Evolutionary conservation across 1,140 invertebrate species (phyloP).

Genomic region (Marisa cornuarietis): DNA sequence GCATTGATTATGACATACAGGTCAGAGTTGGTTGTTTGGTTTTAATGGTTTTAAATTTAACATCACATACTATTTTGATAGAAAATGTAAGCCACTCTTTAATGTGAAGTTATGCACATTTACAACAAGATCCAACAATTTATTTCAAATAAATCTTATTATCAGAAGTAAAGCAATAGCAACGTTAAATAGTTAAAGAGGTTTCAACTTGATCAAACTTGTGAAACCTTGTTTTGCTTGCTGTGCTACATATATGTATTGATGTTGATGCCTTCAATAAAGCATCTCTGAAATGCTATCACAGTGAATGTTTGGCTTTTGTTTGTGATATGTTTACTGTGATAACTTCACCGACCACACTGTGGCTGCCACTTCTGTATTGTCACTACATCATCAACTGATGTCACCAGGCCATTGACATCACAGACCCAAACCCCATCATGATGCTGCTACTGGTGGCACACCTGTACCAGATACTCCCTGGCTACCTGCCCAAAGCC

Average conservation of each 20-base stretch:
- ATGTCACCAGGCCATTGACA: slow-evolving; percentile 62
- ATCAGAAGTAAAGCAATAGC: too few relatives aligned
- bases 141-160: too few relatives aligned
- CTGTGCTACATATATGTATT: not conserved
- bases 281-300: not conserved
- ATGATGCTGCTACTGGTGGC: slow-evolving; percentile 59
- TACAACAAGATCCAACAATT: too few relatives aligned
- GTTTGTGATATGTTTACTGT: not conserved
- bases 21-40: slow-evolving; percentile 24
- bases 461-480: slow-evolving; percentile 61
- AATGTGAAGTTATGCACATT: too few relatives aligned
- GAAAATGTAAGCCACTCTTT: not conserved
- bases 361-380: not conserved
- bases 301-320: not conserved
- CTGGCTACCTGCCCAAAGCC: slow-evolving; percentile 61
- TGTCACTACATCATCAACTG: not conserved
- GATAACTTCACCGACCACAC: not conserved
- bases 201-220: too few relatives aligned
- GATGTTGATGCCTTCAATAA: not conserved
- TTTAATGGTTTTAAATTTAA: not conserved
- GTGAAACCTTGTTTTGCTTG: too few relatives aligned
- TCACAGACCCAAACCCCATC: slow-evolving; percentile 66
- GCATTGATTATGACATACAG: slow-evolving; percentile 66
- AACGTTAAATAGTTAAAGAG: too few relatives aligned
- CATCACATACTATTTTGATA: not conserved